A percentile compares a stretch with the other conserved stretches of the same genome.
phyloP scores from a whole-genome alignment of 2,113 vertebrate species.

The Chauna torquata region DNA sequence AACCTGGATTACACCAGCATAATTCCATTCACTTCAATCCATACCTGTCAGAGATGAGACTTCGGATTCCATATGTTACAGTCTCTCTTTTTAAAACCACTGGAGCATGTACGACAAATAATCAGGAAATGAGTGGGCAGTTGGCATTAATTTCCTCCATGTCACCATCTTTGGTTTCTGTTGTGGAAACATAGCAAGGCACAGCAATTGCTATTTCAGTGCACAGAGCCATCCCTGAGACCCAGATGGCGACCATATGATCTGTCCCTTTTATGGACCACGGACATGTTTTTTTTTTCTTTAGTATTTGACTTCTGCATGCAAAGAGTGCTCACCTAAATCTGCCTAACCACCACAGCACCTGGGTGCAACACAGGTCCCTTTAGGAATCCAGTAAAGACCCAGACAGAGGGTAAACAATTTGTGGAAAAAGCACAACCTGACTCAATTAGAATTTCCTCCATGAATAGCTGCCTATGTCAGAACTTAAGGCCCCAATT shows the following conservation, averaged over 20 bases:
- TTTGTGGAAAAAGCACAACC: slow-evolving; percentile 55
- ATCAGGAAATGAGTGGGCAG: slow-evolving; percentile 37
- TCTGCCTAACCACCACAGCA: background rate
- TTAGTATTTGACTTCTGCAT: background rate
- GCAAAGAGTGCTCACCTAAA: slow-evolving; percentile 22
- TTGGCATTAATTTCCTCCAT: slow-evolving; percentile 46
- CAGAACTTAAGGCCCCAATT: slow-evolving; percentile 61
- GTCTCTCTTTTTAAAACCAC: background rate
- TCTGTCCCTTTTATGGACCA: background rate
- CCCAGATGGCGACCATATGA: slow-evolving; percentile 67
- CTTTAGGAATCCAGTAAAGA: slow-evolving; percentile 49
- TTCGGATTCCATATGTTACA: background rate
- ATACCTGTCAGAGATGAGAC: background rate
- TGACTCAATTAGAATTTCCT: slow-evolving; percentile 50
- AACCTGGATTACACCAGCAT: background rate
- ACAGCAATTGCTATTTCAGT: slow-evolving; percentile 9
- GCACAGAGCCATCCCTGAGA: background rate
- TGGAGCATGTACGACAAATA: background rate
- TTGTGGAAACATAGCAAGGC: slow-evolving; percentile 48
- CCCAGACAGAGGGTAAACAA: slow-evolving; percentile 58
- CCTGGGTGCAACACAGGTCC: slow-evolving; percentile 40
- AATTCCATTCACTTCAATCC: background rate
- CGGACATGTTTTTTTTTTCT: background rate
- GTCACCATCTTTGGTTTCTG: slow-evolving; percentile 41
- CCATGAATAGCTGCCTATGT: slow-evolving; percentile 64